Evolutionary conservation across 2,888 invertebrate genomes (phyloP), one percentile per base, ranked within the genome.

Genomic region (Atherix ibis): DNA sequence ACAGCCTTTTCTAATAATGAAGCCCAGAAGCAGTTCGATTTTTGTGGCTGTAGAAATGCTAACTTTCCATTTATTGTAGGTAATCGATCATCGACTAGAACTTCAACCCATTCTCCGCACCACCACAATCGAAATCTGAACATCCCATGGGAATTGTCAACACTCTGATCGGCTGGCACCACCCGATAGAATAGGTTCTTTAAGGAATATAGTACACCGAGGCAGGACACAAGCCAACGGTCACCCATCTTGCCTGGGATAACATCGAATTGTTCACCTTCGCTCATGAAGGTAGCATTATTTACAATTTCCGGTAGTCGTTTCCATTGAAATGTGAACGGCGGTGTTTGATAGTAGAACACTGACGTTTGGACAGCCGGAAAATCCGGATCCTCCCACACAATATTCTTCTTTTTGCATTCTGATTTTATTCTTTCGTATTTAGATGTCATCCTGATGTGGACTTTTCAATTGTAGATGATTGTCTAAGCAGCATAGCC

Each of bases 261-360:
- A 31, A 88, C 79, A 56, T 89, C 88, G 53, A 89, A 87, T 34
- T 78, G 77, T 27, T 79, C 71, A 26, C 49, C 52, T 39, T 60
- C 59, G 41, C 54, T 58, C 31, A 60, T 53, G 38, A 60, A 60
- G 6, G 75, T 73, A 27, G 78, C 76, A 61, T 82, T 80, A 50
- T 73, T 69, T n/a, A 84, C 74, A 53, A 87, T 87, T 35, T 77
- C 72, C 1, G 87, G 82, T 44, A 80, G 73, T 48, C 91, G 67
- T 53, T 81, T 88, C 89, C 91, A 91, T 40, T 78, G 76, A 53
- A 91, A 91, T 50, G 84, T 78, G 58, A 88, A 88, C 1, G 88
- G 85, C n/a, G 89, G 89, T 10, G 85, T 87, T 61, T 89, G 88
- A 61, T 89, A 84, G 57, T 91, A 89, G 58, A 89, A 91, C 5